Conservation (phyloP, 1,140 invertebrate genomes). For the Brachionus sp. region DNA sequence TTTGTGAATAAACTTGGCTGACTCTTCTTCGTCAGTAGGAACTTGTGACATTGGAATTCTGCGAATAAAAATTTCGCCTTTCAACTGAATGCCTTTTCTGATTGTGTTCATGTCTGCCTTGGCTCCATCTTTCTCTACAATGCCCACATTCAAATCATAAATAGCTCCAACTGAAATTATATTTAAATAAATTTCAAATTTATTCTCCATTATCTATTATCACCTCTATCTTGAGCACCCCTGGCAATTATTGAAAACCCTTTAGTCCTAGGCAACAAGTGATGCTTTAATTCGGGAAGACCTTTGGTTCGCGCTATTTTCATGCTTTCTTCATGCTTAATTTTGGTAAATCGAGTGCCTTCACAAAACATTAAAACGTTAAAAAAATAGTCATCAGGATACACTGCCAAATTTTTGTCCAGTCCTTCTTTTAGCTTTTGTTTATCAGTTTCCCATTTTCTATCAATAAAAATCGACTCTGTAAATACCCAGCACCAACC, state of each 20-base stretch:
- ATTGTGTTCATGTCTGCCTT: slow-evolving; percentile 14
- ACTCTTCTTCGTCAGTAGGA: slow-evolving; percentile 73
- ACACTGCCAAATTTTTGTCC: slow-evolving; percentile 70
- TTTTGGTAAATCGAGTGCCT: slow-evolving; percentile 82
- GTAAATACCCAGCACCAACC: slow-evolving; percentile 93
- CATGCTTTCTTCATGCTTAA: slow-evolving; percentile 80
- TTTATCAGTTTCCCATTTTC: slow-evolving; percentile 83
- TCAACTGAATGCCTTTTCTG: not conserved
- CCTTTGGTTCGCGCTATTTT: slow-evolving; percentile 81
- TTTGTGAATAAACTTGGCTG: slow-evolving; percentile 75
- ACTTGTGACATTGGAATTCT: slow-evolving; percentile 76
- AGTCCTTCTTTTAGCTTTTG: slow-evolving; percentile 74
- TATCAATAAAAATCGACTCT: slow-evolving; percentile 84
- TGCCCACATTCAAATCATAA: slow-evolving; percentile 41
- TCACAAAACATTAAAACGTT: slow-evolving; percentile 72
- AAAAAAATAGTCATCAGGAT: slow-evolving; percentile 61
- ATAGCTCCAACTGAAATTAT: slow-evolving; percentile 17
- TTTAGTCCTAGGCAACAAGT: slow-evolving; percentile 82
- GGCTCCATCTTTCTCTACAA: not conserved
- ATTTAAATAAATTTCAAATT: not conserved
- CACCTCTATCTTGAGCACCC: not conserved
- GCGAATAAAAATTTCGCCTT: slow-evolving; percentile 50
- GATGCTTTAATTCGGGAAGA: slow-evolving; percentile 78
- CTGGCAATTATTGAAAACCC: slow-evolving; percentile 66
- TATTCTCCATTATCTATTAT: not conserved